These are phyloP conservation scores for Seladonia tumulorum DNA, from an alignment of 2,888 invertebrate genomes.

Conservation along the genomic window DNA sequence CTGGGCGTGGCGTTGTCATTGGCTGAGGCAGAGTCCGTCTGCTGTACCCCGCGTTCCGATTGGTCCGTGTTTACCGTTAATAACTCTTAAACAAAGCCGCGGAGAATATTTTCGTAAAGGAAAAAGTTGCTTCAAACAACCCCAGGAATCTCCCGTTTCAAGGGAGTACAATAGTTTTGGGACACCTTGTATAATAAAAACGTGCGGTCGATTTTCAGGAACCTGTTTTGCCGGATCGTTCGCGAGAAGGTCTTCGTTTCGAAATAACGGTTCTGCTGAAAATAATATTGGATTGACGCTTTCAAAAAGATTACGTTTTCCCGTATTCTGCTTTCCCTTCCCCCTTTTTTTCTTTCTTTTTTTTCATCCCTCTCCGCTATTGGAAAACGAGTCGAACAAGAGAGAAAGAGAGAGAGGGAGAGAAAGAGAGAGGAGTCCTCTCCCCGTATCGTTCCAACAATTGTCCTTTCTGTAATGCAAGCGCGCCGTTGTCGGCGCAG, in stretches of 20 bases:
- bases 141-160: too few species aligned
- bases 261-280: neutral
- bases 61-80: too few species aligned
- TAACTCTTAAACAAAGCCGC: too few species aligned
- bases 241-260: neutral
- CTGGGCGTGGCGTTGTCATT: too few species aligned
- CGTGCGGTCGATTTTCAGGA: neutral
- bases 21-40: too few species aligned
- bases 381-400: conserved; percentile 19
- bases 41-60: too few species aligned
- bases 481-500: conserved; percentile 23
- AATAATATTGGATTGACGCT: conserved; percentile 11
- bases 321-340: neutral
- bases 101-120: too few species aligned
- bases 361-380: neutral
- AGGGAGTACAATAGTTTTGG: too few species aligned
- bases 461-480: conserved; percentile 45
- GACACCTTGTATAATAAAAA: too few species aligned
- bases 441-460: conserved; percentile 36
- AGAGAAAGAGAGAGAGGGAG: too few species aligned
- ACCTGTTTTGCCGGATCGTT: conserved; percentile 10
- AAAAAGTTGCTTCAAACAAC: too few species aligned
- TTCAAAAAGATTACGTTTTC: neutral
- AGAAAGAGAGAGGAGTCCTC: conserved; percentile 11
- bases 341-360: neutral